phyloP scores from a whole-genome alignment of 2,888 invertebrate genomes.

The Alloplasta piceator region DNA sequence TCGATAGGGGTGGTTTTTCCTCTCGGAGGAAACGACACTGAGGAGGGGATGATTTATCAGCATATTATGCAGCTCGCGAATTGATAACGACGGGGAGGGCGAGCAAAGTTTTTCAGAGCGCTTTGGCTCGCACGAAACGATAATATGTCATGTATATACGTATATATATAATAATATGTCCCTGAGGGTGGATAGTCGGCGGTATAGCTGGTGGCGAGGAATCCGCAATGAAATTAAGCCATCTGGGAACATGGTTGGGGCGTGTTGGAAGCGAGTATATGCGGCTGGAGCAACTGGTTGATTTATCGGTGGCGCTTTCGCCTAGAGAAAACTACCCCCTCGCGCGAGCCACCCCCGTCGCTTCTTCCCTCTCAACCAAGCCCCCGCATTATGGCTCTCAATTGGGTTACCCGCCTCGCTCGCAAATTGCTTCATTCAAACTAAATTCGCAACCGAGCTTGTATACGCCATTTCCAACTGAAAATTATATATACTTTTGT shows the following conservation, averaged over 20 bases:
- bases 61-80: too few species aligned
- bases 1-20: too few species aligned
- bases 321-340: slow-evolving; percentile 77
- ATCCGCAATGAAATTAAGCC: slow-evolving; percentile 81
- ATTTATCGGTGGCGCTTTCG: slow-evolving; percentile 81
- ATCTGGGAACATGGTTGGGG: slow-evolving; percentile 82
- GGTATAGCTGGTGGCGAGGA: slow-evolving; percentile 56
- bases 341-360: slow-evolving; percentile 30
- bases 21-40: too few species aligned
- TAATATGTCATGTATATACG: slow-evolving; percentile 29
- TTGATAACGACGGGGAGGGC: slow-evolving; percentile 41
- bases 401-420: slow-evolving; percentile 79
- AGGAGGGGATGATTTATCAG: too few species aligned
- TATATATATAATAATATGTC: background rate
- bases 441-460: slow-evolving; percentile 72
- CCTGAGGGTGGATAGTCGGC: too few species aligned
- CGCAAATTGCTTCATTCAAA: slow-evolving; percentile 83
- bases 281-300: slow-evolving; percentile 81
- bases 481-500: slow-evolving; percentile 41
- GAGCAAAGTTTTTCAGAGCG: slow-evolving; percentile 59
- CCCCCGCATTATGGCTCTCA: slow-evolving; percentile 72
- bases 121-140: slow-evolving; percentile 32
- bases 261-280: slow-evolving; percentile 75
- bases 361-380: background rate
- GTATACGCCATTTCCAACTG: slow-evolving; percentile 32